Base-by-base conservation (phyloP, 2,888 invertebrate species). In the Chirona hameri region DNA sequence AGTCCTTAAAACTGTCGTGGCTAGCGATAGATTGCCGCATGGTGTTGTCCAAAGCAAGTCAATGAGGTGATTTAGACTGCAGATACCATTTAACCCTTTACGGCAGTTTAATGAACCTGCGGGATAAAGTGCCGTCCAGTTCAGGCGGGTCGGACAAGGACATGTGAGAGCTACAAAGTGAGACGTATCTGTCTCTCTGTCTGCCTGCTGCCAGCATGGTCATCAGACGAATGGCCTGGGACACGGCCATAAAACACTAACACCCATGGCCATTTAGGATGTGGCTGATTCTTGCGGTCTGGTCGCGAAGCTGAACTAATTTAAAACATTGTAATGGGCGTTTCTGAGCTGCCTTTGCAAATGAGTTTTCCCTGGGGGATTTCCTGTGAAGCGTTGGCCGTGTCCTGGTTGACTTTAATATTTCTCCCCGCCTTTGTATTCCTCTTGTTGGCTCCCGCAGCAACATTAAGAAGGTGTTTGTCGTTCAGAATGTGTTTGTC, bases 71-170 rank as follows among this genome's bases (percentile, higher is more conserved):
- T 72, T 72, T 31, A 72, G 31, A 31, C 29, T 18, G 18, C 18
- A 31, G 72, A 72, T 72, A 72, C 72, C 18, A 72, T 31, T 72
- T 72, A 72, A 27, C 72, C 72, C 72, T 31, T 72, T 72, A 72
- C 72, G 72, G 31, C 72, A 31, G 72, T 72, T 72, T 72, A 72
- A 72, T 72, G 29, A 72, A 72, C 72, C 31, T 18, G 18, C 4
- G 72, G 18, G 31, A 72, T 31, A 18, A 18, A 18, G 31, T 72
- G 69, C 31, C 29, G 72, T 29, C 18, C 14, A 69, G 29, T 72
- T 3, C 12, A 10, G 24, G 60, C 24, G 24, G 18, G 60, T 7
- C 24, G 14, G 52, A 21, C 60, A 60, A 21, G 60, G 60, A 7
- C 60, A 52, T 14, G 24, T 2, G 60, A 9, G 24, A 2, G 60